phyloP scores from a whole-genome alignment of 2,113 vertebrate species.

The Sorex araneus region DNA sequence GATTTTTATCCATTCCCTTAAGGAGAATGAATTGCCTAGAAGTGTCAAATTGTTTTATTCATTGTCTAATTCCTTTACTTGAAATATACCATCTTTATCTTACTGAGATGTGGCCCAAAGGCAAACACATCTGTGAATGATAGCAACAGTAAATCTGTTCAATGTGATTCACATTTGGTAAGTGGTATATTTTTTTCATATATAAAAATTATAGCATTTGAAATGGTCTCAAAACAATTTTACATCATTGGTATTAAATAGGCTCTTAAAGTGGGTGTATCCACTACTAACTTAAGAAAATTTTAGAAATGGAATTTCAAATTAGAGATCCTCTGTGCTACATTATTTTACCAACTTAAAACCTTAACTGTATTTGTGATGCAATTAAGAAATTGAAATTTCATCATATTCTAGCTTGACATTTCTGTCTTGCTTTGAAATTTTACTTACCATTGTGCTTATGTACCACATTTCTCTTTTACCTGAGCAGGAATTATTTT shows the following conservation, averaged over 20 bases:
- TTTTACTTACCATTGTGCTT: background rate
- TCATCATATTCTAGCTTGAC: background rate
- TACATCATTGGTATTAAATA: background rate
- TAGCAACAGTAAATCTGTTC: background rate
- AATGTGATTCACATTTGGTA: background rate
- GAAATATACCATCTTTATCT: background rate
- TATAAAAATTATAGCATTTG: slow-evolving; percentile 12
- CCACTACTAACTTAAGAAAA: background rate
- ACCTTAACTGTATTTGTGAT: background rate
- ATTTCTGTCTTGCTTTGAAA: slow-evolving; percentile 4
- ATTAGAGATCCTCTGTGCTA: background rate
- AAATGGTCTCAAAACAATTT: background rate
- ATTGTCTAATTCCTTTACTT: background rate
- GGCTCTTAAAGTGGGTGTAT: background rate
- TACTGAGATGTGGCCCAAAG: background rate
- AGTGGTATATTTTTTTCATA: slow-evolving; percentile 29
- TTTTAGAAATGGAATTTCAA: slow-evolving; percentile 27
- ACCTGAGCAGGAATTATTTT: background rate
- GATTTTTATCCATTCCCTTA: too few species aligned
- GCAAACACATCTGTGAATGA: background rate
- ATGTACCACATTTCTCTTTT: slow-evolving; percentile 32
- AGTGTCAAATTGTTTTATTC: background rate
- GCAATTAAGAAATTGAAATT: background rate
- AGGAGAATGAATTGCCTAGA: background rate
- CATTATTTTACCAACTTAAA: slow-evolving; percentile 10